phyloP scores from a whole-genome alignment of 2,113 vertebrate genomes.

The Corydoras sp. region DNA sequence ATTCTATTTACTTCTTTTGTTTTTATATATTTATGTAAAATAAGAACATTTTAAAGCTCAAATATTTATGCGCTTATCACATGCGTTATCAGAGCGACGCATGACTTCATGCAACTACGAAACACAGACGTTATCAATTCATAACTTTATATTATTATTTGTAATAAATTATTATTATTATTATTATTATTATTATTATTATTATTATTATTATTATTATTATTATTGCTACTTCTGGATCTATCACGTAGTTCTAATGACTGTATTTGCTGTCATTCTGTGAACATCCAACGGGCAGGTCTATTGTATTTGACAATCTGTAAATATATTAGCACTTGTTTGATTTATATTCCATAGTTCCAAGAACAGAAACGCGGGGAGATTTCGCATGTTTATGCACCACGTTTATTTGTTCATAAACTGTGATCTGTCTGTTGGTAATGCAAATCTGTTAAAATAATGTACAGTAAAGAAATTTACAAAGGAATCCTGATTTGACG shows the following conservation, averaged over 20 bases:
- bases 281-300: constrained; percentile 18
- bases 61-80: constrained; percentile 29
- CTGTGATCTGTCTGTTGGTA: constrained; percentile 34
- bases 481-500: constrained; percentile 25
- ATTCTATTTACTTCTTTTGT: constrained; percentile 33
- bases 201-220: constrained; percentile 38
- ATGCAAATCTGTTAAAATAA: constrained; percentile 32
- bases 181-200: constrained; percentile 25
- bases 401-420: constrained; percentile 32
- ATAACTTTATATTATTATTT: constrained; percentile 8
- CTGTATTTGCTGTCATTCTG: constrained; percentile 17
- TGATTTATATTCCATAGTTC: constrained; percentile 6
- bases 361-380: background rate
- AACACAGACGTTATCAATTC: no score
- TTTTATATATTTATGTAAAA: constrained; percentile 18
- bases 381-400: constrained; percentile 23
- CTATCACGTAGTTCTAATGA: background rate
- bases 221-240: constrained; percentile 14
- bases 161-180: constrained; percentile 23
- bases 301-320: constrained; percentile 45
- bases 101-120: background rate
- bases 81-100: constrained; percentile 1
- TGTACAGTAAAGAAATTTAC: constrained; percentile 41
- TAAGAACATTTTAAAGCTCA: constrained; percentile 1
- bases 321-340: constrained; percentile 39